Percentiles rank a stretch among this genome's conserved stretches.
Evolutionary conservation across 1,140 invertebrate genomes (phyloP).

Genomic region (Scylla paramamosain): DNA sequence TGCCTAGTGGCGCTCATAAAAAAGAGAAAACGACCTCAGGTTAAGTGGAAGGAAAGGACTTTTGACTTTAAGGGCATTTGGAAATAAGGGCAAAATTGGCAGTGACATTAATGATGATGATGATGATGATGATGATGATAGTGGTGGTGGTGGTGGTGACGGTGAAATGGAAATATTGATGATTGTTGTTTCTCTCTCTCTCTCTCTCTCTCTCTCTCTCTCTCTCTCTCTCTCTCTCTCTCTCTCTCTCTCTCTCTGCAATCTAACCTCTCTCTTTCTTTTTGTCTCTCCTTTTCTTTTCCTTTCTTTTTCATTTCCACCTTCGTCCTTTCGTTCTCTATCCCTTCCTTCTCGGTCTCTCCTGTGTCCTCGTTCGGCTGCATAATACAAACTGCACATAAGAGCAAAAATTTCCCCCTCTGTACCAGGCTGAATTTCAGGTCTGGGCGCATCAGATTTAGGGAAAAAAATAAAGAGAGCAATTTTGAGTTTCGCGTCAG

Average conservation of each 20-base stretch:
- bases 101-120: not conserved
- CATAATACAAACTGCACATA: not conserved
- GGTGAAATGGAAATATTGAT: too few relatives aligned
- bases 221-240: too few relatives aligned
- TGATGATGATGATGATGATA: not conserved
- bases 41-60: not conserved
- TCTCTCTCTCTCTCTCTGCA: too few relatives aligned
- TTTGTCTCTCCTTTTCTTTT: not conserved
- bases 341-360: not conserved
- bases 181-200: too few relatives aligned
- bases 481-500: constrained; percentile 3
- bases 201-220: too few relatives aligned
- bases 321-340: not conserved
- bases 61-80: not conserved
- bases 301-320: not conserved
- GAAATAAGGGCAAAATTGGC: not conserved
- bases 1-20: not conserved
- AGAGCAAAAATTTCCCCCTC: not conserved
- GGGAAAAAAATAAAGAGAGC: not conserved
- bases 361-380: not conserved
- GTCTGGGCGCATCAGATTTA: not conserved
- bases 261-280: not conserved
- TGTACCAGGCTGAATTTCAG: not conserved
- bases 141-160: too few relatives aligned
- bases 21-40: not conserved